Conservation (phyloP, 2,888 invertebrate species). For the Buathra laborator region DNA sequence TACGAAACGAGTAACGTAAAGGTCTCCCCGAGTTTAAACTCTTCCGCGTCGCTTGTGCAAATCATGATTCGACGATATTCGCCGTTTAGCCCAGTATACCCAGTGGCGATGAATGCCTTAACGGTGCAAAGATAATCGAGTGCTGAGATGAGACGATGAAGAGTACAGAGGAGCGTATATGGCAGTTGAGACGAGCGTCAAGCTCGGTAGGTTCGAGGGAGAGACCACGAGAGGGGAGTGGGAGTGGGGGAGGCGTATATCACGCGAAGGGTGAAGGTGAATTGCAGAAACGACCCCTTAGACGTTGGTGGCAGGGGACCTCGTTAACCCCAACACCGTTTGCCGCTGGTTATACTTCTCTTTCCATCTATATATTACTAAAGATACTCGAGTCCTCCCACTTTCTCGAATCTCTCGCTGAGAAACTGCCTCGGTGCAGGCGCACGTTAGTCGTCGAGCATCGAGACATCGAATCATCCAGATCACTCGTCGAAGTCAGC, state of each 20-base stretch:
- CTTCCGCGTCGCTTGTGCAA: conserved; percentile 71
- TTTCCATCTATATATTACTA: conserved; percentile 15
- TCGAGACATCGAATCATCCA: conserved; percentile 79
- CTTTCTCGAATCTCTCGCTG: conserved; percentile 68
- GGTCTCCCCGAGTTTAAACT: conserved; percentile 56
- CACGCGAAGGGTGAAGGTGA: conserved; percentile 79
- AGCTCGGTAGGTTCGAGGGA: conserved; percentile 12
- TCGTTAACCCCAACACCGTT: conserved; percentile 64
- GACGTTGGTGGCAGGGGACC: conserved; percentile 58
- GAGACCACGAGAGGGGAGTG: conserved; percentile 29
- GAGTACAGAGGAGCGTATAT: conserved; percentile 23
- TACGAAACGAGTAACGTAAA: conserved; percentile 40
- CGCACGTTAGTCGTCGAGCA: conserved; percentile 56
- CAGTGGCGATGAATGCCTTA: conserved; percentile 80
- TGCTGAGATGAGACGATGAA: conserved; percentile 69
- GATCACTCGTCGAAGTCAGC: conserved; percentile 77
- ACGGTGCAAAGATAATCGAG: conserved; percentile 83
- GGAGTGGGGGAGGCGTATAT: conserved; percentile 61
- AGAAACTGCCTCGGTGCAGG: conserved; percentile 24
- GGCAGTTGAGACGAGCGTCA: conserved; percentile 46
- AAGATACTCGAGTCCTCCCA: conserved; percentile 67
- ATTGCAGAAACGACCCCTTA: conserved; percentile 81
- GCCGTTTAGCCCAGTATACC: conserved; percentile 65
- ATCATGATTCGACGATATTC: conserved; percentile 72
- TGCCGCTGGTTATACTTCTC: conserved; percentile 47